Evolutionary conservation across 2,888 invertebrate genomes (phyloP).

Genomic region (Trachelus stipa): DNA sequence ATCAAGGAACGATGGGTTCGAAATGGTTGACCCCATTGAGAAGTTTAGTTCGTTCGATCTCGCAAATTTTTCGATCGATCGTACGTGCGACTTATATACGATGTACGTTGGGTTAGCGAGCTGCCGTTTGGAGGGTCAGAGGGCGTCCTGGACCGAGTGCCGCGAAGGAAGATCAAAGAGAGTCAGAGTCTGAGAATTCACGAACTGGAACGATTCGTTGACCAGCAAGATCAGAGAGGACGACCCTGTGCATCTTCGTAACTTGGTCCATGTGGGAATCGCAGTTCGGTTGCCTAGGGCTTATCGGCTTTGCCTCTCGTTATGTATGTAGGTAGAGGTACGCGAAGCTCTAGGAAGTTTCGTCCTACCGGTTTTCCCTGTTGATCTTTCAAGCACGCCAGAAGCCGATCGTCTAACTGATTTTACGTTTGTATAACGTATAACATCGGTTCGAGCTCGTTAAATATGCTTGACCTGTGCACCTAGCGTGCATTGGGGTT

Average conservation of each 20-base stretch:
- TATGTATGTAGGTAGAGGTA: not conserved
- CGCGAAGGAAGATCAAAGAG: not conserved
- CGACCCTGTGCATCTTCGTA: not conserved
- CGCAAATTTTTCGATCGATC: not conserved
- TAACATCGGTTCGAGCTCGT: too few relatives aligned
- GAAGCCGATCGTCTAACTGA: not conserved
- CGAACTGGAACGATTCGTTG: not conserved
- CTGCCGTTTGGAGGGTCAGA: too few relatives aligned
- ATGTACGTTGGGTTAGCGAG: not conserved
- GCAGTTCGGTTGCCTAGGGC: not conserved
- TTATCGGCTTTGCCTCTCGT: not conserved
- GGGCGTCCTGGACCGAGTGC: not conserved
- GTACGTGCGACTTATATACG: not conserved
- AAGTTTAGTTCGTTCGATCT: not conserved
- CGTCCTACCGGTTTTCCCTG: not conserved
- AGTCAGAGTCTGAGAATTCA: not conserved
- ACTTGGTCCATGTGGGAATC: not conserved
- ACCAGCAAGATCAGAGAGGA: not conserved
- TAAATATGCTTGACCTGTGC: not conserved
- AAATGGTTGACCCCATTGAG: conserved; percentile 2
- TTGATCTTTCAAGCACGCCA: not conserved
- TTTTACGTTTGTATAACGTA: not conserved
- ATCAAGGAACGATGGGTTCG: not conserved
- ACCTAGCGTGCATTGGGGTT: not conserved
- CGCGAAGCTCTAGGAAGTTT: not conserved